phyloP scores from a whole-genome alignment of 2,888 invertebrate genomes.

The Apomyelois bistriatella region DNA sequence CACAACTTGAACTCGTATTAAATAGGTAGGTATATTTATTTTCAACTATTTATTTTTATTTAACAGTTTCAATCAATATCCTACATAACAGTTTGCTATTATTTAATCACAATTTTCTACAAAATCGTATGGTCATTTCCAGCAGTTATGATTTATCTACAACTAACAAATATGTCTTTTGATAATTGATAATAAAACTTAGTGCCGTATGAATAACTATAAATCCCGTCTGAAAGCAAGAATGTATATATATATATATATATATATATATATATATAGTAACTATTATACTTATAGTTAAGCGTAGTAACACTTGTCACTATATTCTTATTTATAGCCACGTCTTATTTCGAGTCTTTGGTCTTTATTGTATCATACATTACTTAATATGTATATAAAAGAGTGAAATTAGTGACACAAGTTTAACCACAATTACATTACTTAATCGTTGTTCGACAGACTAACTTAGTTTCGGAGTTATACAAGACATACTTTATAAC shows the following conservation, averaged over 20 bases:
- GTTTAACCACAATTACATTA: constrained; percentile 39
- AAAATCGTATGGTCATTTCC: constrained; percentile 5
- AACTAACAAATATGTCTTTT: not conserved
- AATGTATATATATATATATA: constrained; percentile 20
- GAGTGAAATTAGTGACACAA: constrained; percentile 43
- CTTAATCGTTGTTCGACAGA: constrained; percentile 63
- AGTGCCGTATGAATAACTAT: not conserved
- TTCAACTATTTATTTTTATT: no score
- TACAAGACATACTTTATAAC: constrained; percentile 45
- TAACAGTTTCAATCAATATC: not conserved
- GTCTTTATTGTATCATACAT: constrained; percentile 31
- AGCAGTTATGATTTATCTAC: not conserved
- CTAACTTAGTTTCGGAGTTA: constrained; percentile 35
- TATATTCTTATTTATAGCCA: constrained; percentile 28
- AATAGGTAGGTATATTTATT: no score
- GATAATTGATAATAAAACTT: not conserved
- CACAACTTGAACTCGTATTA: no score
- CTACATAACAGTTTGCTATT: not conserved
- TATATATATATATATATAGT: no score
- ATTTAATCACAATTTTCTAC: not conserved
- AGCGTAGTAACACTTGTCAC: constrained; percentile 43
- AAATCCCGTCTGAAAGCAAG: constrained; percentile 12
- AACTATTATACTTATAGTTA: constrained; percentile 25
- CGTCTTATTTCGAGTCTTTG: constrained; percentile 41
- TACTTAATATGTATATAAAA: constrained; percentile 38